phyloP scores from a whole-genome alignment of 2,113 vertebrate species.

The Progne subis region DNA sequence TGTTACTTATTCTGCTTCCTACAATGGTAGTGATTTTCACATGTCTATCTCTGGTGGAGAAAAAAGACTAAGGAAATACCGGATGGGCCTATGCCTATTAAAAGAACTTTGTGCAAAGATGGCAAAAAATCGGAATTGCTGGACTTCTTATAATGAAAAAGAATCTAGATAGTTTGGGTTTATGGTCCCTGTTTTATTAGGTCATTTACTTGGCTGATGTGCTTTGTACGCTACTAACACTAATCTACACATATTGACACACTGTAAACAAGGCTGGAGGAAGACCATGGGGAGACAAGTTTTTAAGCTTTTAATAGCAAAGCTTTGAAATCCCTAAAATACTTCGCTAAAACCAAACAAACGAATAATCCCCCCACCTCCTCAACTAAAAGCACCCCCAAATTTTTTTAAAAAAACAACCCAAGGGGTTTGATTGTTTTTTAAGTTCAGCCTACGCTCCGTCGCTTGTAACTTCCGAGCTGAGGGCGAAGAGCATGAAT shows the following conservation, averaged over 20 bases:
- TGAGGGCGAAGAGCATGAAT: not conserved
- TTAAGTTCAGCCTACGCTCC: not conserved
- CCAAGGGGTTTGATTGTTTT: not conserved
- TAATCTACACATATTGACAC: not conserved
- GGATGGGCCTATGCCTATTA: not conserved
- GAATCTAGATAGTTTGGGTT: not conserved
- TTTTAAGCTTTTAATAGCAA: not conserved
- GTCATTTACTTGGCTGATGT: not conserved
- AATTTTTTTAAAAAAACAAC: not conserved
- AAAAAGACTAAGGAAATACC: not conserved
- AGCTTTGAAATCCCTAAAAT: not conserved
- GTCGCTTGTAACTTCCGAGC: not conserved
- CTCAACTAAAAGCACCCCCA: too few species aligned
- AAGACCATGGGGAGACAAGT: not conserved
- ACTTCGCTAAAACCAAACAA: not conserved
- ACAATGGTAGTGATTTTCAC: not conserved
- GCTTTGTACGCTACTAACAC: not conserved
- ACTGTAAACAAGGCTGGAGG: not conserved
- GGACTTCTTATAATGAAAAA: not conserved
- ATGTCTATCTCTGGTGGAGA: not conserved
- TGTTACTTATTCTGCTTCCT: not conserved
- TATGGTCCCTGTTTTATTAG: not conserved
- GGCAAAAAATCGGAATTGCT: not conserved
- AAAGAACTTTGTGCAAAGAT: not conserved
- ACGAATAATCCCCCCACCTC: not conserved